phyloP scores from a whole-genome alignment of 2,797 vertebrate genomes.

The Oreochromis mossambicus region DNA sequence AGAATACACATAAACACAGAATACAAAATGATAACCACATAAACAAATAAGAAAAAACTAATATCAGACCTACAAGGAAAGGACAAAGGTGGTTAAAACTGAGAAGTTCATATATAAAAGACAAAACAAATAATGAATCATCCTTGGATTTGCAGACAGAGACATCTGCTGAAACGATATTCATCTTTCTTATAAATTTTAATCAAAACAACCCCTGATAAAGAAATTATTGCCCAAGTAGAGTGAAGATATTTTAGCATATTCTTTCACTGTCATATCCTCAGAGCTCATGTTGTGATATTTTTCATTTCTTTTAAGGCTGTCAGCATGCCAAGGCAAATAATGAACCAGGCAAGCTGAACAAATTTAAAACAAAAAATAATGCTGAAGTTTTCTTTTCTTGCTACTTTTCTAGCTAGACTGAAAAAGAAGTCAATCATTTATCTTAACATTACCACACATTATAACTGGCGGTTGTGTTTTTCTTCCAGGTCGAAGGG shows the following conservation, averaged over 20 bases:
- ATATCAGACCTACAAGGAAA: neutral
- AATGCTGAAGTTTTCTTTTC: neutral
- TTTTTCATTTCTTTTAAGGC: neutral
- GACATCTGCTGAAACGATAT: neutral
- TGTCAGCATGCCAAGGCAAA: neutral
- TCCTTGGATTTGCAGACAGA: neutral
- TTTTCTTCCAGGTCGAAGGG: slow-evolving; percentile 82
- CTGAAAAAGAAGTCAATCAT: neutral
- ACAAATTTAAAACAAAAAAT: neutral
- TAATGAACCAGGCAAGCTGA: neutral
- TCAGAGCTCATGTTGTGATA: neutral
- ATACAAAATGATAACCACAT: neutral
- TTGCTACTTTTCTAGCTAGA: neutral
- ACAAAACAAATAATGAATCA: neutral
- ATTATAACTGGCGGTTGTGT: neutral
- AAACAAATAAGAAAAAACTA: neutral
- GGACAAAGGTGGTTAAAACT: neutral
- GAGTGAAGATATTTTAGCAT: neutral
- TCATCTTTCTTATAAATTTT: neutral
- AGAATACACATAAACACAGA: neutral
- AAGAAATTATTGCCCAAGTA: neutral
- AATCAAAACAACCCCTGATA: neutral
- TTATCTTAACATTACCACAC: neutral
- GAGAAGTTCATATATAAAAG: neutral
- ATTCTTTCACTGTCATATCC: neutral